Conservation (phyloP, 2,797 vertebrate species). For the Calcarius lapponicus region DNA sequence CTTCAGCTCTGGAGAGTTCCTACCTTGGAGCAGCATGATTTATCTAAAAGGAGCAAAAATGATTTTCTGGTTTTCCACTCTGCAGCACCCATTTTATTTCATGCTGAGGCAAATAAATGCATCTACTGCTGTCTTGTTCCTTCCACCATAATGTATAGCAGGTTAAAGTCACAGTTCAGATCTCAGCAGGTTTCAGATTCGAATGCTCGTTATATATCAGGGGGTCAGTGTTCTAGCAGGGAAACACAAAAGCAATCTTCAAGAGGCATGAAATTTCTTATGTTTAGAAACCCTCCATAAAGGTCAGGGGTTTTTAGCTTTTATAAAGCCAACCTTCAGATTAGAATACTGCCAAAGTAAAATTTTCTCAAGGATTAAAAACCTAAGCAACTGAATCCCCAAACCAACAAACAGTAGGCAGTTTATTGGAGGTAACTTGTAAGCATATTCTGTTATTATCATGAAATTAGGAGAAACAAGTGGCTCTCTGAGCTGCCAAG, state of each 20-base stretch:
- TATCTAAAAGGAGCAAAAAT: constrained; percentile 40
- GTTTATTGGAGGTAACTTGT: background rate
- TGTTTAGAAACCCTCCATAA: constrained; percentile 37
- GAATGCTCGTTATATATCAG: constrained; percentile 57
- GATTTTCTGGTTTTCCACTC: constrained; percentile 56
- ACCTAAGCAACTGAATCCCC: background rate
- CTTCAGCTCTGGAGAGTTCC: background rate
- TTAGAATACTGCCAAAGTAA: background rate
- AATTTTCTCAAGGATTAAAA: background rate
- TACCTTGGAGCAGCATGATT: background rate
- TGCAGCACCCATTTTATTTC: constrained; percentile 54
- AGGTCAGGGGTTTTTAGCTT: background rate
- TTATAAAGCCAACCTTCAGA: background rate
- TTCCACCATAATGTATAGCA: constrained; percentile 23
- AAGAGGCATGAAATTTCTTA: constrained; percentile 35
- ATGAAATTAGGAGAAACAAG: constrained; percentile 42
- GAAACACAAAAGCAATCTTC: constrained; percentile 41
- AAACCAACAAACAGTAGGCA: background rate
- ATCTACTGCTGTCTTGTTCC: background rate
- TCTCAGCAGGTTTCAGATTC: constrained; percentile 64
- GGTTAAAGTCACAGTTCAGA: constrained; percentile 64
- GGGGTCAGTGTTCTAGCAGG: constrained; percentile 44
- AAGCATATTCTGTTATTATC: background rate
- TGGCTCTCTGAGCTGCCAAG: constrained; percentile 24
- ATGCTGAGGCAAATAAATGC: constrained; percentile 56